These are phyloP conservation scores for Cyprinodon variegatus DNA, from an alignment of 2,113 vertebrate genomes.

Conservation along the genomic window DNA sequence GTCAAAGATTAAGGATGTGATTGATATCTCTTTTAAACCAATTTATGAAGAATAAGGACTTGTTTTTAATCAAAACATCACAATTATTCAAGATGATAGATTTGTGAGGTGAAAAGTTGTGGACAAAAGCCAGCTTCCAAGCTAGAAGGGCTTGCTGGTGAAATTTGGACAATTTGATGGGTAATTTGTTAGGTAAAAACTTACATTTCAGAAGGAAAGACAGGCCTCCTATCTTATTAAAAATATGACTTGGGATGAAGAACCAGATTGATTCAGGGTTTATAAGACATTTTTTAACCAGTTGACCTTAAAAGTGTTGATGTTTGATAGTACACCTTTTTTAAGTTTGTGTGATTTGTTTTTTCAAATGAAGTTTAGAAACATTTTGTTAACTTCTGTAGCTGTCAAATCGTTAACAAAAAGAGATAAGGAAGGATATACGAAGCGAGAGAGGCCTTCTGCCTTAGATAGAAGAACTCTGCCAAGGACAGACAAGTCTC, in stretches of 20 bases:
- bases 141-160: too few relatives aligned
- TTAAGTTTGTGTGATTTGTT: neutral
- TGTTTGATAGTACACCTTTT: neutral
- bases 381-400: neutral
- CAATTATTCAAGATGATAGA: too few relatives aligned
- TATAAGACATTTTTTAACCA: neutral
- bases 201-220: slow-evolving; percentile 2
- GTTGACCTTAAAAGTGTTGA: neutral
- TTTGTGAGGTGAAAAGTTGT: too few relatives aligned
- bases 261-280: neutral
- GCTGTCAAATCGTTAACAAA: slow-evolving; percentile 1
- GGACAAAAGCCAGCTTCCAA: too few relatives aligned
- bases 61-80: too few relatives aligned
- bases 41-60: too few relatives aligned
- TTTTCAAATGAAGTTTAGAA: neutral
- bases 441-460: neutral
- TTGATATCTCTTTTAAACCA: too few relatives aligned
- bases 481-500: neutral
- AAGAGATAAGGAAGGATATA: neutral
- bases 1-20: too few relatives aligned
- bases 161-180: too few relatives aligned
- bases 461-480: neutral
- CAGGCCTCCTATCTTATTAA: too few relatives aligned
- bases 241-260: too few relatives aligned
- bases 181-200: neutral